phyloP scores from a whole-genome alignment of 1,140 invertebrate genomes.

The Hylyphantes graminicola region DNA sequence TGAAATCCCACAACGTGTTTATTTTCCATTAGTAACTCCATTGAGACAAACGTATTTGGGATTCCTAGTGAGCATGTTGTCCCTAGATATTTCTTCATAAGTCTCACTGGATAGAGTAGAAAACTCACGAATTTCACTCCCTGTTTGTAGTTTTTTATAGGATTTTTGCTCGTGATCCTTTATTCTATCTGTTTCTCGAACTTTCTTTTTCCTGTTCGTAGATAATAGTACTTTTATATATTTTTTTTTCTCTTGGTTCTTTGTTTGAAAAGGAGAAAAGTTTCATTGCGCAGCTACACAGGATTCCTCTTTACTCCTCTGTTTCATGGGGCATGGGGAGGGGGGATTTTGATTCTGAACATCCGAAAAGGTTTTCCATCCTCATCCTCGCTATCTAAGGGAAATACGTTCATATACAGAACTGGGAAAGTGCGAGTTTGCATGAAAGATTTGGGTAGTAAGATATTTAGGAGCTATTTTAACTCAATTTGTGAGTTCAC shows the following conservation, averaged over 20 bases:
- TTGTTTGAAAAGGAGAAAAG: conserved; percentile 38
- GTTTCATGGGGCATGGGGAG: conserved; percentile 7
- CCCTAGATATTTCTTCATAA: conserved; percentile 35
- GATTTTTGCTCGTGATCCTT: conserved; percentile 37
- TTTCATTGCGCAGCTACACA: conserved; percentile 50
- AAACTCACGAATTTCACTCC: conserved; percentile 29
- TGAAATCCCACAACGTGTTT: conserved; percentile 4
- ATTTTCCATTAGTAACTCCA: conserved; percentile 35
- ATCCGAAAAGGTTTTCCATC: neutral
- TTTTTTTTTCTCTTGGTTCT: conserved; percentile 14
- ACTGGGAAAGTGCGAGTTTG: too few relatives aligned
- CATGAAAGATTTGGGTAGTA: too few relatives aligned
- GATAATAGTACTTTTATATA: conserved; percentile 55
- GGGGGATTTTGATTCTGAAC: conserved; percentile 45
- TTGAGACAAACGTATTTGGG: conserved; percentile 15
- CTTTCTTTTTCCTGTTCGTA: conserved; percentile 17
- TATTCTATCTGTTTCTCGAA: conserved; percentile 49
- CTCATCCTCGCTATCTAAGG: too few relatives aligned
- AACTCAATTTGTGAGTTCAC: too few relatives aligned
- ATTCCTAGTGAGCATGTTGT: conserved; percentile 1
- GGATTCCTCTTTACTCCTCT: conserved; percentile 45
- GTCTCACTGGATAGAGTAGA: conserved; percentile 25
- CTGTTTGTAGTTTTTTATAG: conserved; percentile 30
- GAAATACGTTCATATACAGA: too few relatives aligned
- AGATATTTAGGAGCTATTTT: too few relatives aligned